Conservation (phyloP, 2,797 vertebrate species). For the Poecile montanus region DNA sequence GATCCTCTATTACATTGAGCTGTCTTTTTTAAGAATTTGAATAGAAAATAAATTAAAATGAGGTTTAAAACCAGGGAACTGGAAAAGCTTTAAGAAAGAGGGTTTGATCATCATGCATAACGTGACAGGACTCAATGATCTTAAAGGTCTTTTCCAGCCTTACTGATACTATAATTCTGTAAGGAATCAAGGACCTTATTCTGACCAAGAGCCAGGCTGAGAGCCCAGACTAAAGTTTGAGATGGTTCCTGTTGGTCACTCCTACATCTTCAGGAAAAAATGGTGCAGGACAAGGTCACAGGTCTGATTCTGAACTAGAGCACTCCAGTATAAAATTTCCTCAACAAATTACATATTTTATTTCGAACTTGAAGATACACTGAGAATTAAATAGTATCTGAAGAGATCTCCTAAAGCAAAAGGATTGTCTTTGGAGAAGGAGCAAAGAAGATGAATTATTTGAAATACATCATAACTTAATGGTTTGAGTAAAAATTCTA, state of each 20-base stretch:
- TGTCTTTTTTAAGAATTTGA: not conserved
- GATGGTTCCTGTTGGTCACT: not conserved
- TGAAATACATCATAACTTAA: not conserved
- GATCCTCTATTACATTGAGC: rapidly evolving
- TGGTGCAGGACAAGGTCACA: not conserved
- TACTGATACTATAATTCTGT: not conserved
- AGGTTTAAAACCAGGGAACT: not conserved
- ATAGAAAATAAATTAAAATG: not conserved
- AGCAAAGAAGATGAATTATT: not conserved
- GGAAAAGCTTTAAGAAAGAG: not conserved
- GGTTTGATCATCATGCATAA: not conserved
- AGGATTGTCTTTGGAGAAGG: not conserved
- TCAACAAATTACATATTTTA: not conserved
- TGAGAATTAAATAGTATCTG: not conserved
- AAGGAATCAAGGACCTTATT: not conserved
- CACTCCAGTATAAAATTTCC: not conserved
- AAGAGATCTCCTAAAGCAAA: not conserved
- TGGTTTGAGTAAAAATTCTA: not conserved
- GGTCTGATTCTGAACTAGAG: not conserved
- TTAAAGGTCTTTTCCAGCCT: not conserved
- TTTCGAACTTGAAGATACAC: not conserved
- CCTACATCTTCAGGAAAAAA: not conserved
- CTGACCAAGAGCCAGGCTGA: not conserved
- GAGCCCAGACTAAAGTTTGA: not conserved
- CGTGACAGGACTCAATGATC: not conserved